Base-by-base conservation (phyloP, 1,140 invertebrate species). In the Whitmania pigra region DNA sequence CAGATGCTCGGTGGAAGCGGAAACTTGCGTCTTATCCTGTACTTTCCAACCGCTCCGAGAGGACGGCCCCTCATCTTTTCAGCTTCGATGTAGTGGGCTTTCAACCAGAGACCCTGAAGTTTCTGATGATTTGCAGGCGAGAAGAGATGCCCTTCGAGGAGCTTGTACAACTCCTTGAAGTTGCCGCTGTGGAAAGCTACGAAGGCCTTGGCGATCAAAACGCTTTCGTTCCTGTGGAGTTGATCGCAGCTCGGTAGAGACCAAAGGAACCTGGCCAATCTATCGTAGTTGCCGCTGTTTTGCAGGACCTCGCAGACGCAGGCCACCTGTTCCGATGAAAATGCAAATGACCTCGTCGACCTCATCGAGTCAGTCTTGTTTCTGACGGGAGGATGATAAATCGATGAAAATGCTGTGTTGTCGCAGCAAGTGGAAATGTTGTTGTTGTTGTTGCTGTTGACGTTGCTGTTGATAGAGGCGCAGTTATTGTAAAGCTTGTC, bases 261-360 rank as follows among this genome's bases (percentile, higher is more conserved):
- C 95, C 96, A 99, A 49, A 99, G 86, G 83, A 99, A 99, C 77
- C 94, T 85, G 49, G 92, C 92, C 54, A 98, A 86, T 73, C 94
- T 85, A 82, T 97, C 94, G 76, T 97, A 93, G 84, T 95, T 94
- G 49, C 93, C 94, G n/a, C 93, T 92, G 83, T 97, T 94, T 83
- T 97, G 93, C 17, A 98, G 87, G 57, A 97, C 94, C 87, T 97
- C 94, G 83, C 95, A 98, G 63, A 98, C 94, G 82, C 94, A 97
- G 70, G 94, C 94, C 75, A 98, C 94, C 83, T 98, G 94, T 83
- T 98, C 94, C 85, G 96, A 93, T 72, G 94, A 97, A 86, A 82
- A 98, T 92, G 84, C 93, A 11, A 63, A 63, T 13, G 57, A 63
- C 57, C 22, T 63, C 22, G 57, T 63, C 22, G 57, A 63, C 18